A percentile compares a stretch with the other conserved stretches of the same genome.
Conservation (phyloP, 1,140 invertebrate species). For the Agrilus planipennis region DNA sequence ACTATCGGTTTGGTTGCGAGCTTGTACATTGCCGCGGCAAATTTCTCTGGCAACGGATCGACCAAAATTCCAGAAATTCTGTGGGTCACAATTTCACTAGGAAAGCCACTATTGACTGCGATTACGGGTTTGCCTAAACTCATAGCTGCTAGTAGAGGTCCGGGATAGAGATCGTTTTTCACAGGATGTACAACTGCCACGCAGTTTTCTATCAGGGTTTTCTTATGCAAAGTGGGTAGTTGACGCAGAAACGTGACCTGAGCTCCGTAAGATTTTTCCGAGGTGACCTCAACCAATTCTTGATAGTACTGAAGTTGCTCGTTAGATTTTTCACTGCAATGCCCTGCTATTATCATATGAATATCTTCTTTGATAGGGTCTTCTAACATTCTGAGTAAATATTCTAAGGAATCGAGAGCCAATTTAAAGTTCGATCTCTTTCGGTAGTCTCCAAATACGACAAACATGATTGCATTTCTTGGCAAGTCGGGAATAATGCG, state of each 20-base stretch:
- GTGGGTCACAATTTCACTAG: slow-evolving; percentile 21
- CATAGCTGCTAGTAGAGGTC: slow-evolving; percentile 22
- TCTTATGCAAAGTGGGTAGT: slow-evolving; percentile 22
- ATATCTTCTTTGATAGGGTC: slow-evolving; percentile 15
- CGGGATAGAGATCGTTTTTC: slow-evolving; percentile 22
- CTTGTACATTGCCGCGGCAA: slow-evolving; percentile 23
- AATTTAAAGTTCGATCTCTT: slow-evolving; percentile 26
- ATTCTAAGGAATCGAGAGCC: slow-evolving; percentile 23
- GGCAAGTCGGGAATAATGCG: slow-evolving; percentile 26
- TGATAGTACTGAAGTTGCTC: slow-evolving; percentile 21
- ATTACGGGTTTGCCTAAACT: slow-evolving; percentile 23
- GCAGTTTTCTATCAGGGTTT: slow-evolving; percentile 24
- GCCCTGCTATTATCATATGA: slow-evolving; percentile 26
- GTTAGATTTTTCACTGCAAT: slow-evolving; percentile 16
- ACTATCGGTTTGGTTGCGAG: slow-evolving; percentile 11
- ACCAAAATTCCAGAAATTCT: slow-evolving; percentile 23
- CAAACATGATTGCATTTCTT: slow-evolving; percentile 20
- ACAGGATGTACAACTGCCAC: slow-evolving; percentile 21
- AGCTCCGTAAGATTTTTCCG: slow-evolving; percentile 20
- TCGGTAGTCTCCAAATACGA: slow-evolving; percentile 22
- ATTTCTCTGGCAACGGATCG: slow-evolving; percentile 19
- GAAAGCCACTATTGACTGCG: slow-evolving; percentile 23
- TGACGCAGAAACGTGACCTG: slow-evolving; percentile 26
- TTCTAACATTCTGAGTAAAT: slow-evolving; percentile 16
- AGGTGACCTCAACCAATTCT: slow-evolving; percentile 17